Evolutionary conservation across 1,140 invertebrate genomes (phyloP).

Genomic region (Drosophila bipectinata): DNA sequence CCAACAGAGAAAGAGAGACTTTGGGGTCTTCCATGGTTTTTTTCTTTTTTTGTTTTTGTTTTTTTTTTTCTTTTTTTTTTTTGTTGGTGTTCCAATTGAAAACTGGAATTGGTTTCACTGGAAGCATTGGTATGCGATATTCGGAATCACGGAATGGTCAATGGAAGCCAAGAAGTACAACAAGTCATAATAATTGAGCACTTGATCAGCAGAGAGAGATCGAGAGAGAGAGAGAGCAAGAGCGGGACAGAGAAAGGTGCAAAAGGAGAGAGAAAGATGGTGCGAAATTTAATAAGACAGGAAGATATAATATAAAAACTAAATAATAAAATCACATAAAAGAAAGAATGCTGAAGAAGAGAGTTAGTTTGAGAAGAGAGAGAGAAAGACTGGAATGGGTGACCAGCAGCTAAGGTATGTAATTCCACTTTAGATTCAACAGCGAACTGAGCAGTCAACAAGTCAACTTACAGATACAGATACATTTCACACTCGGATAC

Average conservation of each 20-base stretch:
- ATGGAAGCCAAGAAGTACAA: conserved; percentile 70
- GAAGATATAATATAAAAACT: background rate
- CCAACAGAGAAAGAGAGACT: conserved; percentile 13
- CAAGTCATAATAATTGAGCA: conserved; percentile 78
- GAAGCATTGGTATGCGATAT: conserved; percentile 77
- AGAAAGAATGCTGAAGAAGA: background rate
- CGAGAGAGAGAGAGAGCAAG: conserved; percentile 4
- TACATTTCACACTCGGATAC: conserved; percentile 11
- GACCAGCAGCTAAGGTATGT: conserved; percentile 27
- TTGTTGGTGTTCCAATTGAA: conserved; percentile 69
- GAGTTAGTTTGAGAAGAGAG: background rate
- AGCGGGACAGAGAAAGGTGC: conserved; percentile 1
- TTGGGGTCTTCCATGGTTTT: conserved; percentile 18
- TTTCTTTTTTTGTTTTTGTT: conserved; percentile 12
- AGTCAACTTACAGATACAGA: conserved; percentile 55
- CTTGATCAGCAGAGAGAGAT: conserved; percentile 58
- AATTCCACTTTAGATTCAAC: conserved; percentile 48
- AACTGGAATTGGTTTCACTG: conserved; percentile 82
- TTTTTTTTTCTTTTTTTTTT: too few species aligned
- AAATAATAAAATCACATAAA: conserved; percentile 1
- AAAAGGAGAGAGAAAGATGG: background rate
- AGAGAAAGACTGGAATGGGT: background rate
- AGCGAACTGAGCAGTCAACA: conserved; percentile 63
- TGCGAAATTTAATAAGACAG: background rate
- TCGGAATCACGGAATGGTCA: conserved; percentile 78